Evolutionary conservation across 2,888 invertebrate species (phyloP).

Genomic region (Hanleya hanleyi): DNA sequence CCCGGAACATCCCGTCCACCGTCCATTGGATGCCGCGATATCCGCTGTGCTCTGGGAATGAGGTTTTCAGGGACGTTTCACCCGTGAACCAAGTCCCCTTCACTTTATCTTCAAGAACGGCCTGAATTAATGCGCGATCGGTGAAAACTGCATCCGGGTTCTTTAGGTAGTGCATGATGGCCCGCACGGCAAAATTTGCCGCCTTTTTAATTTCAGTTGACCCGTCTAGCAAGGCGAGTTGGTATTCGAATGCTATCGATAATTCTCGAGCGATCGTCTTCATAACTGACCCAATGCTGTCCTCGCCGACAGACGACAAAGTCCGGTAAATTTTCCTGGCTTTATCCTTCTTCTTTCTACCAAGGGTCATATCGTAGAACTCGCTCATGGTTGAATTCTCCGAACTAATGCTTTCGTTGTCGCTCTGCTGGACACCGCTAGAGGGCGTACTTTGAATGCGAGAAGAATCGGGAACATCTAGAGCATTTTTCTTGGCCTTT

Average conservation of each 20-base stretch:
- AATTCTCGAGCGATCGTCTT: not conserved
- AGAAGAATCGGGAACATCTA: not conserved
- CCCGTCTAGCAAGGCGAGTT: not conserved
- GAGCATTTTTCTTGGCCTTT: not conserved
- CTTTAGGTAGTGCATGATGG: not conserved
- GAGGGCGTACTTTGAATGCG: not conserved
- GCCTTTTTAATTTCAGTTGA: not conserved
- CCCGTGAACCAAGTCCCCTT: not conserved
- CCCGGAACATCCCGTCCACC: not conserved
- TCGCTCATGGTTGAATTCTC: not conserved
- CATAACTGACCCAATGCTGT: not conserved
- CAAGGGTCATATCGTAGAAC: conserved; percentile 1
- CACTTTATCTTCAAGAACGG: not conserved
- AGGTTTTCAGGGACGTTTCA: not conserved
- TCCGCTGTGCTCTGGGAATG: not conserved
- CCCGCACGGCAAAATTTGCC: not conserved
- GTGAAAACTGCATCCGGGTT: not conserved
- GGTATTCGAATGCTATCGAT: not conserved
- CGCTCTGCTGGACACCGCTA: no score
- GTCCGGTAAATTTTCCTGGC: not conserved
- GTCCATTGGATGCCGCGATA: not conserved
- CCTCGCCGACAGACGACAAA: not conserved
- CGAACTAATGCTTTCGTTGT: not conserved
- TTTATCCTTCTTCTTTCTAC: not conserved
- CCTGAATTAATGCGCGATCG: not conserved